phyloP scores from a whole-genome alignment of 1,140 invertebrate genomes.

The Musca domestica region DNA sequence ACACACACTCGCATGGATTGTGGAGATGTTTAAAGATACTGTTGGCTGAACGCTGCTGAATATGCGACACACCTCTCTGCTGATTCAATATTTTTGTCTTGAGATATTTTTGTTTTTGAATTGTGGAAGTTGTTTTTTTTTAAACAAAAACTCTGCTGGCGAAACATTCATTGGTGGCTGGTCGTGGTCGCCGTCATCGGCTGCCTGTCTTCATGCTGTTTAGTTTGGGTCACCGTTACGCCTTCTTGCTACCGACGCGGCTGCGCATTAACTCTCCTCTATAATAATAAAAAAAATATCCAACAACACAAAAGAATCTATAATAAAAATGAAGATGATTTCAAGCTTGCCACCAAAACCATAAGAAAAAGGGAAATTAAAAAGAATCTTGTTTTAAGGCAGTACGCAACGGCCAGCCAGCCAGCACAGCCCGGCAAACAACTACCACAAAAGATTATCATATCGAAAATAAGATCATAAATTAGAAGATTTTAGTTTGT shows the following conservation, averaged over 20 bases:
- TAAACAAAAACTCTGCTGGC: not conserved
- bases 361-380: not conserved
- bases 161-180: not conserved
- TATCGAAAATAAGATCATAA: conserved; percentile 13
- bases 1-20: not conserved
- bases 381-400: not conserved
- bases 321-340: conserved; percentile 8
- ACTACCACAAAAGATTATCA: conserved; percentile 4
- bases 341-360: not conserved
- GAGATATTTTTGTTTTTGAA: not conserved
- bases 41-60: no score
- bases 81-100: not conserved
- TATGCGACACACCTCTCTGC: conserved; percentile 8
- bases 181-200: not conserved
- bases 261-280: no score
- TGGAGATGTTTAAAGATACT: not conserved
- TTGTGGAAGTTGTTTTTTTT: not conserved
- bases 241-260: conserved; percentile 12
- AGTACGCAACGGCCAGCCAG: no score
- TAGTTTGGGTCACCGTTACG: conserved; percentile 19
- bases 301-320: not conserved
- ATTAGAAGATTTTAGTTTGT: conserved; percentile 14
- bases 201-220: conserved; percentile 22
- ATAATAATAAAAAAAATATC: not conserved
- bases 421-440: not conserved